Evolutionary conservation across 2,797 vertebrate genomes (phyloP).

Genomic region (Onychomys arenicola): DNA sequence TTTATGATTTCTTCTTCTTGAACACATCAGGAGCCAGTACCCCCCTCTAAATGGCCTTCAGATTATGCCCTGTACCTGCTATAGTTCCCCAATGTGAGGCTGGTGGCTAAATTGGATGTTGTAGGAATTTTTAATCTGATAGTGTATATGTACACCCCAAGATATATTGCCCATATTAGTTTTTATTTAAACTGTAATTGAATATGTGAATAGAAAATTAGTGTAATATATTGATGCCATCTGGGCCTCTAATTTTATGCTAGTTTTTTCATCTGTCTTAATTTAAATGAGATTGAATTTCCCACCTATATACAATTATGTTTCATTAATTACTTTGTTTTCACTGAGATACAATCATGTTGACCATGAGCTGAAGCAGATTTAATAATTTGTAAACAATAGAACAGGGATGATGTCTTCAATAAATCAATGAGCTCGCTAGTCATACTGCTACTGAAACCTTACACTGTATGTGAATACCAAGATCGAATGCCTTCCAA

Average conservation of each 20-base stretch:
- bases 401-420: constrained; percentile 18
- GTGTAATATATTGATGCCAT: constrained; percentile 75
- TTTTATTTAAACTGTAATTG: constrained; percentile 83
- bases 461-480: background rate
- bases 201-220: constrained; percentile 79
- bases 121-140: constrained; percentile 75
- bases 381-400: constrained; percentile 23
- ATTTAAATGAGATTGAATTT: constrained; percentile 65
- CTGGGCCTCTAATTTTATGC: constrained; percentile 60
- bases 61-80: background rate
- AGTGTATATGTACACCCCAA: constrained; percentile 56
- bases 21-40: background rate
- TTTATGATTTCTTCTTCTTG: background rate
- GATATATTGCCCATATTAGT: constrained; percentile 76
- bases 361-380: constrained; percentile 28
- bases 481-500: background rate
- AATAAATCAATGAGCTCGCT: background rate
- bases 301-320: background rate
- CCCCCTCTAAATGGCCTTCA: background rate
- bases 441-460: background rate
- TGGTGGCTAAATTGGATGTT: constrained; percentile 37
- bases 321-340: constrained; percentile 65
- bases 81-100: background rate
- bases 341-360: background rate
- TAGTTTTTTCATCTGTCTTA: constrained; percentile 68